phyloP scores from a whole-genome alignment of 2,888 invertebrate species.

The Lymantria monacha region DNA sequence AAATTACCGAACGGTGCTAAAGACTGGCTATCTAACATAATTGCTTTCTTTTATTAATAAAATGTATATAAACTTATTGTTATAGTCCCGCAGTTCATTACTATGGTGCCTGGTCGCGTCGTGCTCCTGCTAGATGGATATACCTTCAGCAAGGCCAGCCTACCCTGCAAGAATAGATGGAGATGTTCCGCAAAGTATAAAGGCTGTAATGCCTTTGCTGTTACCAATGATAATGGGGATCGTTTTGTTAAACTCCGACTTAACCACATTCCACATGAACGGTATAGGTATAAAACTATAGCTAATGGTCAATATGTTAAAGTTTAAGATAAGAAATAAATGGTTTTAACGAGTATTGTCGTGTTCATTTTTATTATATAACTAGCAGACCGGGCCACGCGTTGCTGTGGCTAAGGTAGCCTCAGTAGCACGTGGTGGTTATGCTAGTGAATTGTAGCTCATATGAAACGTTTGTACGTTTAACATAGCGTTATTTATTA shows the following conservation, averaged over 20 bases:
- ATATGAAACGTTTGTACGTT: too few species aligned
- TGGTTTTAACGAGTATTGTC: background rate
- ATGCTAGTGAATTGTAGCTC: too few species aligned
- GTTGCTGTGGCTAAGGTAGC: too few species aligned
- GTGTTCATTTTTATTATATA: too few species aligned
- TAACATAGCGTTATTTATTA: too few species aligned
- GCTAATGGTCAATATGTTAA: background rate
- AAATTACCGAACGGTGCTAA: too few species aligned
- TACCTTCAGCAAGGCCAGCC: slow-evolving; percentile 1
- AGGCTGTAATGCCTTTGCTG: slow-evolving; percentile 2
- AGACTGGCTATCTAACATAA: too few species aligned
- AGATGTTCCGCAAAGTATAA: slow-evolving; percentile 2
- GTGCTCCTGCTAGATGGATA: slow-evolving; percentile 1
- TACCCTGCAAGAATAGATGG: background rate
- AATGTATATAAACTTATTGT: background rate
- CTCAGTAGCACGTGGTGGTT: too few species aligned
- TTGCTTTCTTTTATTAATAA: background rate
- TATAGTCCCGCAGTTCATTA: slow-evolving; percentile 2
- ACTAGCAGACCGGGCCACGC: too few species aligned
- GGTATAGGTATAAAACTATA: background rate
- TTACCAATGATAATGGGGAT: background rate
- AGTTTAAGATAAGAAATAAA: too few species aligned
- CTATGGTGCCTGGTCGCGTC: background rate
- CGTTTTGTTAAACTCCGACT: background rate
- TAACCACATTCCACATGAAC: background rate